These are phyloP conservation scores for Eutolmus rufibarbis DNA, from an alignment of 2,888 invertebrate genomes.

Conservation along the genomic window DNA sequence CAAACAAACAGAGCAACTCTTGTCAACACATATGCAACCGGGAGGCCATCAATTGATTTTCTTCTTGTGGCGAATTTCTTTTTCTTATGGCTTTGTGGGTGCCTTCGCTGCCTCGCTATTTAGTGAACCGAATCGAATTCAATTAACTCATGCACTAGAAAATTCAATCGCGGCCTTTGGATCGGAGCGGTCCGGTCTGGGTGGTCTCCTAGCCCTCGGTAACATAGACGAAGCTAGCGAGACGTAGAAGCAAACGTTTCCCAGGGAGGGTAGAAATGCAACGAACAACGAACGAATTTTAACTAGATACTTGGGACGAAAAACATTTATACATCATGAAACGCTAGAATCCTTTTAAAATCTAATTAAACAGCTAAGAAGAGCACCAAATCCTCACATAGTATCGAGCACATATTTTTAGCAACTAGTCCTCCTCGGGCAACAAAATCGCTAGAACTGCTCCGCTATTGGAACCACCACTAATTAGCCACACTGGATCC, in stretches of 20 bases:
- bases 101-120: background rate
- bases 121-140: background rate
- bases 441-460: conserved; percentile 15
- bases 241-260: conserved; percentile 23
- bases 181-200: background rate
- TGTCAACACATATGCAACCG: conserved; percentile 38
- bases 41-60: conserved; percentile 38
- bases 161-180: background rate
- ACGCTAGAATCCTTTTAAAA: background rate
- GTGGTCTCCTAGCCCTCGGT: background rate
- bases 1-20: conserved; percentile 28
- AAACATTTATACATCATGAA: conserved; percentile 29
- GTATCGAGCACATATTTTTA: conserved; percentile 43
- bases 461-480: conserved; percentile 9
- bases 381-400: conserved; percentile 44
- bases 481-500: conserved; percentile 19
- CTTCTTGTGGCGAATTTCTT: conserved; percentile 24
- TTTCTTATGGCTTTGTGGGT: background rate
- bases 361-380: conserved; percentile 43
- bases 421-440: conserved; percentile 14
- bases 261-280: conserved; percentile 3
- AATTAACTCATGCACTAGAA: conserved; percentile 20
- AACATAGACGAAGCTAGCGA: background rate
- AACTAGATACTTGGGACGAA: conserved; percentile 7
- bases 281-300: conserved; percentile 16